Evolutionary conservation across 2,113 vertebrate genomes (phyloP).

Genomic region (Oxyruncus cristatus): DNA sequence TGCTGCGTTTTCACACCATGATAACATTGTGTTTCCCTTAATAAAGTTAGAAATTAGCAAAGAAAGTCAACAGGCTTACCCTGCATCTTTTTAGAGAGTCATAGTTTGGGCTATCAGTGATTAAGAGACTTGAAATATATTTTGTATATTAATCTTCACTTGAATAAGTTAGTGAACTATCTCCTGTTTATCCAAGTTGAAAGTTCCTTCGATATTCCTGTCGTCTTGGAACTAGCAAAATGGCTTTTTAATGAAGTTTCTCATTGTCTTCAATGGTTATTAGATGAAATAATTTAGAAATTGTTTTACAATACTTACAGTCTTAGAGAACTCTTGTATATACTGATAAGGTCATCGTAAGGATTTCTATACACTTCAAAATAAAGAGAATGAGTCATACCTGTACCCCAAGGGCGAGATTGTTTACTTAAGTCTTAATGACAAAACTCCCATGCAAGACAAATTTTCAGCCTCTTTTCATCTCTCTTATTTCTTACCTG

Average conservation of each 20-base stretch:
- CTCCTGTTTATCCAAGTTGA: not conserved
- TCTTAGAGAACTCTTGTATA: not conserved
- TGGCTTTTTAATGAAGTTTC: not conserved
- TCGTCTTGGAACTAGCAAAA: not conserved
- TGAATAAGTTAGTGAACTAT: not conserved
- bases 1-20: not conserved
- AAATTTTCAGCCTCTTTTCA: not conserved
- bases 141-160: not conserved
- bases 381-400: not conserved
- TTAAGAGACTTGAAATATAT: not conserved
- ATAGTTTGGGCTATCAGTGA: not conserved
- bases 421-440: not conserved
- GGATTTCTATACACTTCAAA: not conserved
- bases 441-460: not conserved
- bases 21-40: not conserved
- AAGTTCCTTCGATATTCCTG: not conserved
- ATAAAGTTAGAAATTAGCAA: constrained; percentile 13
- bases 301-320: not conserved
- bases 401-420: not conserved
- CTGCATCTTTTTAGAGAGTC: not conserved
- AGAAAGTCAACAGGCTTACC: not conserved
- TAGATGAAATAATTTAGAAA: not conserved
- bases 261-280: not conserved
- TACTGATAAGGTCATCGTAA: not conserved
- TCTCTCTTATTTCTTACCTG: not conserved